phyloP scores from a whole-genome alignment of 2,113 vertebrate species.

The Glaucidium brasilianum region DNA sequence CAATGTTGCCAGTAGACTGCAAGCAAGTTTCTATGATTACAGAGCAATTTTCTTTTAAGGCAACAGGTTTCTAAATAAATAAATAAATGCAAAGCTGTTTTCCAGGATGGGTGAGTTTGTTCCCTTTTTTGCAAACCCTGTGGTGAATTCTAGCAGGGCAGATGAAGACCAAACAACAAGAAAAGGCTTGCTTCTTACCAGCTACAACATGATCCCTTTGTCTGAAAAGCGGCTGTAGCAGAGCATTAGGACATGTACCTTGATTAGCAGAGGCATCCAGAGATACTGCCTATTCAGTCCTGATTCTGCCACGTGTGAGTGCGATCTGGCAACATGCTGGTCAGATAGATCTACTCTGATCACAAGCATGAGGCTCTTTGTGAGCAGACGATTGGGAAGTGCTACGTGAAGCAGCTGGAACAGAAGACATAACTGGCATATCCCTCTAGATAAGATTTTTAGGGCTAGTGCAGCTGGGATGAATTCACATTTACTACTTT shows the following conservation, averaged over 20 bases:
- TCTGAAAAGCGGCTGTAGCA: background rate
- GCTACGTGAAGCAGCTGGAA: background rate
- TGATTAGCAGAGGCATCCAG: background rate
- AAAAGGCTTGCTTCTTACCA: background rate
- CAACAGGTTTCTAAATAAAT: background rate
- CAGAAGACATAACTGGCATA: background rate
- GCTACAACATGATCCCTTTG: background rate
- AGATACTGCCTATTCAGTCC: background rate
- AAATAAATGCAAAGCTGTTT: background rate
- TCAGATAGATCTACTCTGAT: background rate
- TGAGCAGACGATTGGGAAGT: background rate
- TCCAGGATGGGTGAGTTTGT: background rate
- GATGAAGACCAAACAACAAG: background rate
- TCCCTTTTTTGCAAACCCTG: background rate
- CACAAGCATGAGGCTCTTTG: background rate
- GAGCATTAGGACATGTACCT: background rate
- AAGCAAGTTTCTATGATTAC: background rate
- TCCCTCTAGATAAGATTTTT: background rate
- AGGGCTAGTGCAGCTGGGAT: background rate
- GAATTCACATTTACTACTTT: background rate
- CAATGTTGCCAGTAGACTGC: background rate
- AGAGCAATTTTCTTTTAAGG: background rate
- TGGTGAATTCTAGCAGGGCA: background rate
- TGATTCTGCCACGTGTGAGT: background rate
- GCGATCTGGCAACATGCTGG: fast-evolving